Conservation (phyloP, 1,140 invertebrate species). For the Halesus radiatus region DNA sequence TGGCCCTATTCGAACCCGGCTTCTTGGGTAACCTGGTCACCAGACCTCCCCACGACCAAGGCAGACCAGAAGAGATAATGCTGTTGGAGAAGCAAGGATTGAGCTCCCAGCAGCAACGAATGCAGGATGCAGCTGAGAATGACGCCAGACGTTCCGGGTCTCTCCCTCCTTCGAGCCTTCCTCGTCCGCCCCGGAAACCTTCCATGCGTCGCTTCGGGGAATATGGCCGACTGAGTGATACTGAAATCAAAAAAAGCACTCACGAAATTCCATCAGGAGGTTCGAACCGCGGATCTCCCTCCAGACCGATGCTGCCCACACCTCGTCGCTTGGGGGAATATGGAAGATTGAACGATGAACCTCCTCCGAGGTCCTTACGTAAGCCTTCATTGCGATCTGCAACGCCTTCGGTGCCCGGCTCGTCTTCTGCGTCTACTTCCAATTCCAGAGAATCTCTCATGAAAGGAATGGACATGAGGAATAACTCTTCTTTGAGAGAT, state of each 20-base stretch:
- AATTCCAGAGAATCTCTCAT: constrained; percentile 68
- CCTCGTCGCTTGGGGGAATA: constrained; percentile 72
- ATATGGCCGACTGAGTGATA: constrained; percentile 73
- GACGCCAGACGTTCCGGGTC: constrained; percentile 67
- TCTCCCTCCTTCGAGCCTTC: constrained; percentile 77
- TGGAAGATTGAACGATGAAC: constrained; percentile 71
- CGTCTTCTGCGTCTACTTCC: constrained; percentile 66
- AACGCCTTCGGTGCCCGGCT: constrained; percentile 69
- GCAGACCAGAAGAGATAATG: constrained; percentile 77
- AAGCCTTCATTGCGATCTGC: constrained; percentile 62
- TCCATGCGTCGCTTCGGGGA: constrained; percentile 70
- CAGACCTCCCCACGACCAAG: constrained; percentile 66
- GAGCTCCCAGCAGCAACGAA: constrained; percentile 81
- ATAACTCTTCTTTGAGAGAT: constrained; percentile 49
- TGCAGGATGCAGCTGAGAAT: constrained; percentile 69
- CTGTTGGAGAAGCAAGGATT: constrained; percentile 82
- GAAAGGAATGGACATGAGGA: constrained; percentile 63
- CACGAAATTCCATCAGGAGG: constrained; percentile 53
- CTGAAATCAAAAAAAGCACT: constrained; percentile 71
- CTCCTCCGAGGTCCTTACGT: constrained; percentile 62
- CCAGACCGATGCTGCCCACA: constrained; percentile 75
- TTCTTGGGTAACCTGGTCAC: constrained; percentile 68
- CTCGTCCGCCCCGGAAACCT: constrained; percentile 75
- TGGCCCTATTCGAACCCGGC: constrained; percentile 71
- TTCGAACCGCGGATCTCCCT: constrained; percentile 68